Conservation (phyloP, 2,797 vertebrate genomes). For the Perodicticus potto region DNA sequence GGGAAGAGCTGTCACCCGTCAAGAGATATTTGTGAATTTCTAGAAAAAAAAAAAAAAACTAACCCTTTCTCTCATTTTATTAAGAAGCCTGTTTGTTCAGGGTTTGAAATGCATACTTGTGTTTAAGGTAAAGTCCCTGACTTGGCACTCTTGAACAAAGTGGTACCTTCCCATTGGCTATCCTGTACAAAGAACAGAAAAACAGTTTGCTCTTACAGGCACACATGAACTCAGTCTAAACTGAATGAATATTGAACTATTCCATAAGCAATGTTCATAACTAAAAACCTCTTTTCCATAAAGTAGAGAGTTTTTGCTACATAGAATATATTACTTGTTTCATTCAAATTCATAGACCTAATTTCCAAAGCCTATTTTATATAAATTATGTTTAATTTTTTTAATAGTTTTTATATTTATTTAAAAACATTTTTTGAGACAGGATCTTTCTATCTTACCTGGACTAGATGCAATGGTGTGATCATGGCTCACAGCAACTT, state of each 20-base stretch:
- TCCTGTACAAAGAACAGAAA: conserved; percentile 64
- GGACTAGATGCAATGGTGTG: not conserved
- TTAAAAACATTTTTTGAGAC: not conserved
- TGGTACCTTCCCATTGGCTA: conserved; percentile 68
- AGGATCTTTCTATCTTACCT: not conserved
- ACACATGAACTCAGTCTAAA: conserved; percentile 46
- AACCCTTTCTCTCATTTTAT: conserved; percentile 85
- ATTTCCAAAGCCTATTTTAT: not conserved
- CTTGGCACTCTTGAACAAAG: conserved; percentile 75
- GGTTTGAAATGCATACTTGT: conserved; percentile 86
- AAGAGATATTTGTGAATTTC: conserved; percentile 89
- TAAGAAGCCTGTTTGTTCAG: conserved; percentile 88
- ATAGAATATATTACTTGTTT: not conserved
- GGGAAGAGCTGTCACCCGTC: conserved; percentile 89
- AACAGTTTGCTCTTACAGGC: conserved; percentile 9
- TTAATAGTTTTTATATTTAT: not conserved
- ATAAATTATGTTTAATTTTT: not conserved
- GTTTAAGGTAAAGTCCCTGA: conserved; percentile 77
- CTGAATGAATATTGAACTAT: not conserved
- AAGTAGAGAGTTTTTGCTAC: not conserved
- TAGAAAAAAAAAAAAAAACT: conserved; percentile 80
- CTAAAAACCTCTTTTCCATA: not conserved
- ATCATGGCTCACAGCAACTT: not conserved
- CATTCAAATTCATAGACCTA: not conserved
- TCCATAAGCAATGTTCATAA: not conserved